Base-by-base conservation (phyloP, 23 tunicate genomes). In the Botrylloides violaceus region DNA sequence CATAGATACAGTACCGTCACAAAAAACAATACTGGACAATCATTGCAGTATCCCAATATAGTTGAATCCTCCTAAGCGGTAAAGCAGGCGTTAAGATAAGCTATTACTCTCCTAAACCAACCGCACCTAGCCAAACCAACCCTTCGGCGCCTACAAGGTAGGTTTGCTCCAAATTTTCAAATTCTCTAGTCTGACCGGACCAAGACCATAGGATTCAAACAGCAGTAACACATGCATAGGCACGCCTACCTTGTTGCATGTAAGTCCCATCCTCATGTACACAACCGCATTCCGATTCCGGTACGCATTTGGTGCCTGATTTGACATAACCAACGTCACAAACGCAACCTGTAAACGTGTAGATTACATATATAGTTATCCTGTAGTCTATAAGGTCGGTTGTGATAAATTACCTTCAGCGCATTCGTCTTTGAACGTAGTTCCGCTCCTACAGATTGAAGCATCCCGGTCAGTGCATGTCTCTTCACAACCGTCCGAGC, bases 381-480 rank as follows among this genome's bases (percentile, higher is more conserved):
- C n/a, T n/a, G n/a, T n/a, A n/a, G n/a, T n/a, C n/a, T n/a, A n/a
- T n/a, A n/a, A n/a, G n/a, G n/a, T n/a, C n/a, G n/a, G n/a, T n/a
- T n/a, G 18, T 48, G 55, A 15, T 12, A 48, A 12, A 48, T 7
- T 59, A 59, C 64, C 64, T 59, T 59, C 64, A 9, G 64, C 29
- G 73, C 73, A 66, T 22, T 36, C 22, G 12, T 55, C 66, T 4
- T 35, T 50, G 30, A 33, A 32, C 3, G 36, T 34, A 38, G 32
- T 65, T 21, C 68, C 58, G 29, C 47, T 55, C 2, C 32, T 4
- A 39, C 88, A 82, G 15, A 31, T 59, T 2, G 65, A 27, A 21
- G 49, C 81, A 25, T 76, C 70, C 26, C 74, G 81, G 43, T 82
- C 88, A 4, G 81, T 76, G 34, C 88, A 82, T n/a, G 88, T 76